These are phyloP conservation scores for Apocrypta bakeri DNA, from an alignment of 1,140 invertebrate species.

Conservation along the genomic window DNA sequence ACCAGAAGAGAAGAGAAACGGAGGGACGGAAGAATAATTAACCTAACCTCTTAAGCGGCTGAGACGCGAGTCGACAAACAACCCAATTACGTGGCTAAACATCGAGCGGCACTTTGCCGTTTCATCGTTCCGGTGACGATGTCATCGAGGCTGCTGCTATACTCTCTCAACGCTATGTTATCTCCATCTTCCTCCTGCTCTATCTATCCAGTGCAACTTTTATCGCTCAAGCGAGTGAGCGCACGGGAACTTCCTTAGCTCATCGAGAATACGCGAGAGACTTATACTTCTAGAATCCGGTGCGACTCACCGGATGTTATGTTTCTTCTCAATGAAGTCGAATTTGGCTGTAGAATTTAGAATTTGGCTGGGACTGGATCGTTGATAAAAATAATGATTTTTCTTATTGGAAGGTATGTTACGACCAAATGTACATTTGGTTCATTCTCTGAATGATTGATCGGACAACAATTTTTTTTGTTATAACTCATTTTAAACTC, in stretches of 20 bases:
- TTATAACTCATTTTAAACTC: too few relatives aligned
- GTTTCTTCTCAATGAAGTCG: background rate
- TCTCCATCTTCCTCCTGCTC: background rate
- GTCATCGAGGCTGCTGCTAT: background rate
- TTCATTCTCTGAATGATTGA: too few relatives aligned
- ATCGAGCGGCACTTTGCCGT: slow-evolving; percentile 52
- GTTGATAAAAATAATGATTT: too few relatives aligned
- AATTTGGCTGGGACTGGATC: background rate
- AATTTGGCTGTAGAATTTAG: slow-evolving; percentile 12
- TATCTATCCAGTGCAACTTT: slow-evolving; percentile 24
- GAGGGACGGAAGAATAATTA: slow-evolving; percentile 53
- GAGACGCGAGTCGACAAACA: slow-evolving; percentile 58
- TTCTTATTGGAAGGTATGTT: background rate
- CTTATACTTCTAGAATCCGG: background rate
- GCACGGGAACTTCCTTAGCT: slow-evolving; percentile 10
- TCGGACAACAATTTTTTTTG: too few relatives aligned
- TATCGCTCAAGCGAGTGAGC: slow-evolving; percentile 25
- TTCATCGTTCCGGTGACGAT: slow-evolving; percentile 34
- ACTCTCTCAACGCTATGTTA: background rate
- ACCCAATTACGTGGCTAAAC: slow-evolving; percentile 62
- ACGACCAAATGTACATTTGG: too few relatives aligned
- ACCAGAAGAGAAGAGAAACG: slow-evolving; percentile 26
- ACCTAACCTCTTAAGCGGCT: slow-evolving; percentile 53
- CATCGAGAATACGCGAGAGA: background rate
- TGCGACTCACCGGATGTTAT: background rate